Evolutionary conservation across 2,888 invertebrate genomes (phyloP).

Genomic region (Meliscaeva auricollis): DNA sequence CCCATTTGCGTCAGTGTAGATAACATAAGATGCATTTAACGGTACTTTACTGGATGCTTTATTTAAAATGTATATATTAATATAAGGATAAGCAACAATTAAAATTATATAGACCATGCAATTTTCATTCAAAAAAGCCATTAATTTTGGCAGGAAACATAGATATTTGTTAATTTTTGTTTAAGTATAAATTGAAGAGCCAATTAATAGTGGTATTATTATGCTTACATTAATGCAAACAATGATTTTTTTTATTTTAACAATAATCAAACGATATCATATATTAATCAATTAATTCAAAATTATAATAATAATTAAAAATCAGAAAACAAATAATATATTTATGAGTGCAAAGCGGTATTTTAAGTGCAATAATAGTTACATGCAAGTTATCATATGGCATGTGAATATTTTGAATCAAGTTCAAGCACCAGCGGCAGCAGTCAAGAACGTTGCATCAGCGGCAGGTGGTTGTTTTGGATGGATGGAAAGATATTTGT

Average conservation of each 20-base stretch:
- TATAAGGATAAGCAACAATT: conserved; percentile 7
- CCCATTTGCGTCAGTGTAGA: conserved; percentile 98
- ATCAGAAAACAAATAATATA: neutral
- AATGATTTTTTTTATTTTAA: neutral
- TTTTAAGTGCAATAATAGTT: conserved; percentile 54
- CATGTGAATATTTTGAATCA: conserved; percentile 44
- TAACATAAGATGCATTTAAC: conserved; percentile 96
- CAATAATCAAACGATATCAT: neutral
- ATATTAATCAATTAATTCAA: neutral
- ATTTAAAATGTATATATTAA: conserved; percentile 33
- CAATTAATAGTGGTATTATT: neutral
- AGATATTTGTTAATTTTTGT: neutral
- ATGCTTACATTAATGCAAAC: neutral
- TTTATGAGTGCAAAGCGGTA: conserved; percentile 44
- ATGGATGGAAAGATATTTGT: conserved; percentile 22
- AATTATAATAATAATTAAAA: neutral
- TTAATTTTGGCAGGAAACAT: neutral
- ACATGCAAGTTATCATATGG: conserved; percentile 63
- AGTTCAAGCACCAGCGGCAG: conserved; percentile 57
- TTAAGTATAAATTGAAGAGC: neutral
- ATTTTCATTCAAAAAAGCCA: neutral
- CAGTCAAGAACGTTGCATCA: conserved; percentile 43
- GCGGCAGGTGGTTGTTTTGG: conserved; percentile 58
- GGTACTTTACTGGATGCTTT: conserved; percentile 87
- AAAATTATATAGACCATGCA: conserved; percentile 8